phyloP scores from a whole-genome alignment of 2,797 vertebrate genomes.

The Coluber constrictor region DNA sequence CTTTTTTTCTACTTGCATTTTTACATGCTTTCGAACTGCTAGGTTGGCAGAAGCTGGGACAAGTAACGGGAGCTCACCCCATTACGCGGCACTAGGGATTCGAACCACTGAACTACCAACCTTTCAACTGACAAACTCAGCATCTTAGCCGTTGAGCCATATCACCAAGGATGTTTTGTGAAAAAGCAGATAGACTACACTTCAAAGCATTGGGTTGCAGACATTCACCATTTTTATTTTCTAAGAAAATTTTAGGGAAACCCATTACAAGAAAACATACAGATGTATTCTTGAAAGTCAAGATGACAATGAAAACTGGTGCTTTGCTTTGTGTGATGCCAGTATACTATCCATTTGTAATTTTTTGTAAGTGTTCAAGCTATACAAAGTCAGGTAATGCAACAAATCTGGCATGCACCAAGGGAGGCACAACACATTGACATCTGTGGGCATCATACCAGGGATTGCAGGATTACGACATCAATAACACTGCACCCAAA shows the following conservation, averaged over 20 bases:
- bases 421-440: background rate
- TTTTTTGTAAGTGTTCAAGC: background rate
- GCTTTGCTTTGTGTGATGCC: background rate
- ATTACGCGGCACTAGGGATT: too few species aligned
- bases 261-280: background rate
- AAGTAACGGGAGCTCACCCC: too few species aligned
- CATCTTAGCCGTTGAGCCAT: background rate
- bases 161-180: background rate
- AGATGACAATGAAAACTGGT: background rate
- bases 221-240: background rate
- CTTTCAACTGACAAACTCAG: too few species aligned
- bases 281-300: background rate
- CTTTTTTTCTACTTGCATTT: too few species aligned
- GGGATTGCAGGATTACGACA: background rate
- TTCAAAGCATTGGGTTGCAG: background rate
- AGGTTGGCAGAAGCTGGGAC: too few species aligned
- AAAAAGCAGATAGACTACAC: background rate
- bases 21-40: too few species aligned
- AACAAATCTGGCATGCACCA: background rate
- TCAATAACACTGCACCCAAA: background rate
- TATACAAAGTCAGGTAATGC: background rate
- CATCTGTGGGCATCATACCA: background rate
- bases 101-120: too few species aligned
- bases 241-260: background rate
- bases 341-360: background rate